Evolutionary conservation across 2,888 invertebrate genomes (phyloP).

Genomic region (Sesamia inferens): DNA sequence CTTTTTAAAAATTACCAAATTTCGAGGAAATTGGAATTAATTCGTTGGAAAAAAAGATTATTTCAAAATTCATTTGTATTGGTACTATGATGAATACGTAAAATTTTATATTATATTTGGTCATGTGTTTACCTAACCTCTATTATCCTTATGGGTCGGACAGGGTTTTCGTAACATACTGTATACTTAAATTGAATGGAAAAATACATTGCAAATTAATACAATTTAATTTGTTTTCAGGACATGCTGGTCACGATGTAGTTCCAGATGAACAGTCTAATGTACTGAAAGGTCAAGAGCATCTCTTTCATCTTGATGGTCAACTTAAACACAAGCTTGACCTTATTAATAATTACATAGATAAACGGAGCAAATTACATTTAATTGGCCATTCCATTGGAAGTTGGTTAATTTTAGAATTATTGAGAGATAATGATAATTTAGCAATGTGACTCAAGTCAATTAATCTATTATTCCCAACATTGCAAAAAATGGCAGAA

Average conservation of each 20-base stretch:
- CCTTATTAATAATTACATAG: constrained; percentile 93
- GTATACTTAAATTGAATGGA: neutral
- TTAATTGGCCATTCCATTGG: constrained; percentile 98
- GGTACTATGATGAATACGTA: no score
- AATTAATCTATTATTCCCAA: constrained; percentile 95
- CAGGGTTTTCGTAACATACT: no score
- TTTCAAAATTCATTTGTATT: no score
- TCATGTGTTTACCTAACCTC: no score
- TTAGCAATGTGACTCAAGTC: constrained; percentile 90
- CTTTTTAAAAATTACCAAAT: no score
- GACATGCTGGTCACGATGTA: constrained; percentile 93
- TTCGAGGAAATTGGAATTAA: no score
- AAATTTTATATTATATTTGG: no score
- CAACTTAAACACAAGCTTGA: constrained; percentile 95
- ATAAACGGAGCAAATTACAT: constrained; percentile 93
- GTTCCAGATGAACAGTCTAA: constrained; percentile 86
- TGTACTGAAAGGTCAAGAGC: constrained; percentile 87
- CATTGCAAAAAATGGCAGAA: constrained; percentile 95
- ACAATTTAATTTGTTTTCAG: constrained; percentile 85
- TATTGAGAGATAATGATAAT: constrained; percentile 90
- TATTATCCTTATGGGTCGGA: no score
- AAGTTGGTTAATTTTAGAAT: constrained; percentile 94
- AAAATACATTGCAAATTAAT: neutral
- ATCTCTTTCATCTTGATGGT: constrained; percentile 93
- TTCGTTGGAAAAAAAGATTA: no score